Evolutionary conservation across 2,888 invertebrate species (phyloP), one percentile per base, ranked within the genome.

Genomic region (Polydrusus tereticollis): DNA sequence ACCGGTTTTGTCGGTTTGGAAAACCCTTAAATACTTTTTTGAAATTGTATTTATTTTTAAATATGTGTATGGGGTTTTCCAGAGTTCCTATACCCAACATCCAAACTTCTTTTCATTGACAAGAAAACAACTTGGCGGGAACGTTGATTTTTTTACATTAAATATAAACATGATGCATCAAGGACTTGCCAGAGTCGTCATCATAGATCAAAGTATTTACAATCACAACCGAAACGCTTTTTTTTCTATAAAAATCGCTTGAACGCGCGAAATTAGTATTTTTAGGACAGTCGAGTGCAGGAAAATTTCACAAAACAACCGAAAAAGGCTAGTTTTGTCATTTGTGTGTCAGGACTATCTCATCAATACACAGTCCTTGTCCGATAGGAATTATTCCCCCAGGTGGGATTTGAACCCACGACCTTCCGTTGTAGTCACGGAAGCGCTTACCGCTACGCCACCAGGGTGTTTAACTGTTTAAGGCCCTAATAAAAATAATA

Each of bases 141-240:
- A 14, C 14, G 45, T 16, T 43, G 59, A n/a, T n/a, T n/a, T 43
- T 43, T 45, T 47, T 33, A 62, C 45, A 26, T 69, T 59, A 71
- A 71, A 67, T 60, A 72, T 66, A 72, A 55, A 82, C 80, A 82
- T 82, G 83, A 82, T 84, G 84, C 83, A 83, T 85, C 84, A 84
- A 82, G 84, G 84, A 83, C 84, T 83, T 83, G 85, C 85, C 85
- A 82, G 83, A 83, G 85, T 85, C 85, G 85, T 85, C 84, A 85
- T 85, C 85, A 81, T 83, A 83, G 82, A 84, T 83, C 83, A 82
- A 63, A 76, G 76, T 82, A 83, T 84, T 76, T 83, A 83, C 83
- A 84, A 84, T 85, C 85, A 85, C 85, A 85, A 85, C 84, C 85
- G 83, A 83, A 82, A 82, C 81, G 81, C 80, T 64, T 66, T 64